Evolutionary conservation across 2,113 vertebrate genomes (phyloP).

Genomic region (Peromyscus maniculatus): DNA sequence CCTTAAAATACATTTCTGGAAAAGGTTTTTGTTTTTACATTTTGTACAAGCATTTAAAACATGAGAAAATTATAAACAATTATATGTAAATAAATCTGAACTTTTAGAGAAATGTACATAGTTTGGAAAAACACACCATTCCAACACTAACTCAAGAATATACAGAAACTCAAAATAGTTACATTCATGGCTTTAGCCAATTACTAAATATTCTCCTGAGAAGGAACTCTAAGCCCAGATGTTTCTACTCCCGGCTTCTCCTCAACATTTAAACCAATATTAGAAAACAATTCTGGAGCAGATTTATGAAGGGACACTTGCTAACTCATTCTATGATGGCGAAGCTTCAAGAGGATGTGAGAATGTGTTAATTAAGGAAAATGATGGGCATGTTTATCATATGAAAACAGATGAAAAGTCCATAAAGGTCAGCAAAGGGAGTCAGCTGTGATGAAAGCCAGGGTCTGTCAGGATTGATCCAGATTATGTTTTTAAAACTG

Average conservation of each 20-base stretch:
- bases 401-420: constrained; percentile 13
- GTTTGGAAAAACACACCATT: not conserved
- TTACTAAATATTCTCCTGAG: constrained; percentile 8
- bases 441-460: not conserved
- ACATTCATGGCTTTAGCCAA: constrained; percentile 15
- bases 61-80: not conserved
- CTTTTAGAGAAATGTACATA: not conserved
- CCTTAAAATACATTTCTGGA: not conserved
- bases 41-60: constrained; percentile 26
- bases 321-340: constrained; percentile 54
- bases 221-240: constrained; percentile 35
- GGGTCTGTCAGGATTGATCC: not conserved
- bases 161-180: constrained; percentile 46
- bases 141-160: not conserved
- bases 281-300: constrained; percentile 36
- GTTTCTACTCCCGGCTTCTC: constrained; percentile 55
- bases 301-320: constrained; percentile 32
- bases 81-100: not conserved
- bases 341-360: constrained; percentile 52
- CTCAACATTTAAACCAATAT: constrained; percentile 51
- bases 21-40: not conserved
- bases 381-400: constrained; percentile 31
- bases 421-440: constrained; percentile 15
- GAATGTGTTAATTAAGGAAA: constrained; percentile 33
- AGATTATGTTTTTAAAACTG: not conserved